phyloP scores from a whole-genome alignment of 2,888 invertebrate species.

The Orthonychiurus folsomi region DNA sequence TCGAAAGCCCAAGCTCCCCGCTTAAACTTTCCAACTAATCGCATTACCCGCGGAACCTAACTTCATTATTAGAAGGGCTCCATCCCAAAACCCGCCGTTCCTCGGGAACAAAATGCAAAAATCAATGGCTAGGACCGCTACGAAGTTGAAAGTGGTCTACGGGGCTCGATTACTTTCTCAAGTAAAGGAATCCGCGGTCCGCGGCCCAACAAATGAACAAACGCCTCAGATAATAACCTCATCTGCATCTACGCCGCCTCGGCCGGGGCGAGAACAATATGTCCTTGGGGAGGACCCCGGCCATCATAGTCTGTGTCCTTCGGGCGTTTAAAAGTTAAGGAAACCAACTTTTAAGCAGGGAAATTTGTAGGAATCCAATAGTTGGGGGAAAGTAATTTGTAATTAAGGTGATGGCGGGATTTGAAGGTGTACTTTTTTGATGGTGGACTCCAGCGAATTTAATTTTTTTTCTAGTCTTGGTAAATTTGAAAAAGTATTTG shows the following conservation, averaged over 20 bases:
- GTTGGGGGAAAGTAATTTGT: too few relatives aligned
- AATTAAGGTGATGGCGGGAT: too few relatives aligned
- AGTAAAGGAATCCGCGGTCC: not conserved
- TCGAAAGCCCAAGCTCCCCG: not conserved
- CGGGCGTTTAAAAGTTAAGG: not conserved
- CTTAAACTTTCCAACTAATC: not conserved
- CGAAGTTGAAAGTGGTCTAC: not conserved
- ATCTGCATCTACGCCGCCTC: not conserved
- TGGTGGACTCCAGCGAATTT: too few relatives aligned
- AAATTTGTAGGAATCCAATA: too few relatives aligned
- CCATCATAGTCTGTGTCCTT: not conserved
- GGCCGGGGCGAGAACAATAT: not conserved
- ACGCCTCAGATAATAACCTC: not conserved
- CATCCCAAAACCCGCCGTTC: not conserved
- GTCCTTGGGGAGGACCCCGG: not conserved
- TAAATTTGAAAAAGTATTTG: too few relatives aligned
- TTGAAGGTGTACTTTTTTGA: too few relatives aligned
- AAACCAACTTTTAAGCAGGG: not conserved
- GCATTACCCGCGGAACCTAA: not conserved
- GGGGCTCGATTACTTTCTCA: conserved; percentile 6
- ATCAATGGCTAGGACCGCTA: not conserved
- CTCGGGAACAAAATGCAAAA: not conserved
- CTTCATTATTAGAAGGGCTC: not conserved
- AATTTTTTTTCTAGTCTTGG: too few relatives aligned
- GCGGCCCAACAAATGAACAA: not conserved